phyloP scores from a whole-genome alignment of 2,113 vertebrate genomes.

The Bubo scandiacus region DNA sequence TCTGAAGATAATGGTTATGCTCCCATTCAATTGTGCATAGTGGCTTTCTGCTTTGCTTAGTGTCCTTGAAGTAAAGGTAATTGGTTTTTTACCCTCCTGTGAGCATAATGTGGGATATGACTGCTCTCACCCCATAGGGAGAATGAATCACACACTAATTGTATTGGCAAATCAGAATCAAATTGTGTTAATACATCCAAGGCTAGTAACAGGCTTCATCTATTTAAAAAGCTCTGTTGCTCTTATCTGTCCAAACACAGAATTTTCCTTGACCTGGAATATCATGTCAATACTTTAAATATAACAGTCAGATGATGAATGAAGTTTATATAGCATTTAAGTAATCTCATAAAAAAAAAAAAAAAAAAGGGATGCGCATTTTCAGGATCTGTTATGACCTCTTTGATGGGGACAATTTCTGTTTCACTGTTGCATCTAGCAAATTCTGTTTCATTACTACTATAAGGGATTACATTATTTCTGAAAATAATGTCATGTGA shows the following conservation, averaged over 20 bases:
- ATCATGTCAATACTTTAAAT: neutral
- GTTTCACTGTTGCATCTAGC: neutral
- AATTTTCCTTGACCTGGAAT: constrained; percentile 16
- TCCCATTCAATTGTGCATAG: constrained; percentile 34
- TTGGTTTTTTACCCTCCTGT: constrained; percentile 52
- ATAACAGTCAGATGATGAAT: neutral
- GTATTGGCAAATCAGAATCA: constrained; percentile 51
- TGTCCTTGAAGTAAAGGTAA: constrained; percentile 64
- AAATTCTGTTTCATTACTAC: neutral
- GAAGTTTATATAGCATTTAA: neutral
- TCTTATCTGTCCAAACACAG: neutral
- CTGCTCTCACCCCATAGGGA: neutral
- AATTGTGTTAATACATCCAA: constrained; percentile 43
- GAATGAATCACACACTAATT: constrained; percentile 38
- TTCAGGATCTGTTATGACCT: neutral
- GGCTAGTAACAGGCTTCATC: neutral
- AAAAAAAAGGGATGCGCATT: neutral
- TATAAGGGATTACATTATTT: neutral
- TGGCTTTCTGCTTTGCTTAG: constrained; percentile 44
- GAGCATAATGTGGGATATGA: constrained; percentile 33
- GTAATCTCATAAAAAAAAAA: neutral
- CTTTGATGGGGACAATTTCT: neutral
- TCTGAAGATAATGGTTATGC: constrained; percentile 17
- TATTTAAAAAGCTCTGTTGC: neutral
- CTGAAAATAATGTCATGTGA: neutral